phyloP scores from a whole-genome alignment of 92 coral and sea anemone genomes.

The Palythoa heliodiscus region DNA sequence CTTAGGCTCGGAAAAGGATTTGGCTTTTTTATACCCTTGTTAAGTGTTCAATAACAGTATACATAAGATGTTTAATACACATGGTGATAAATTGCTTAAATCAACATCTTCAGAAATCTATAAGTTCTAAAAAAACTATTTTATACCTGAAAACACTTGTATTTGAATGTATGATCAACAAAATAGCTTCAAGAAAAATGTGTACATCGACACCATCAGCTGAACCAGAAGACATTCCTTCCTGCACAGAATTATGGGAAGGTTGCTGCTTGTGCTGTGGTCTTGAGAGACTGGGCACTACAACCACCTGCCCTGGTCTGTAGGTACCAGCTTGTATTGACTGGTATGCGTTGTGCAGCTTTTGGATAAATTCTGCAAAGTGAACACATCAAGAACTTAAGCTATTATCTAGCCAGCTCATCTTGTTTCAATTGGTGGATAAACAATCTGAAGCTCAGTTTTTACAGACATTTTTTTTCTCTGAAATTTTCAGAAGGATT shows the following conservation, averaged over 20 bases:
- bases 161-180: conserved; percentile 72
- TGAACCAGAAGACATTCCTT: conserved; percentile 39
- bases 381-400: not conserved
- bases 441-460: too few species aligned
- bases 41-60: too few species aligned
- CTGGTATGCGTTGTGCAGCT: conserved; percentile 77
- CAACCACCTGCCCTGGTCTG: conserved; percentile 93
- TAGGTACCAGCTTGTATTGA: conserved; percentile 79
- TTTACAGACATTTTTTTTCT: too few species aligned
- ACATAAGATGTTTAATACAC: too few species aligned
- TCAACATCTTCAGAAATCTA: too few species aligned
- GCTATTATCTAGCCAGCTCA: not conserved
- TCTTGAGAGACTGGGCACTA: conserved; percentile 78
- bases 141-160: conserved; percentile 62
- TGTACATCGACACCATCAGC: conserved; percentile 89
- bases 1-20: too few species aligned
- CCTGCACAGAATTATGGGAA: conserved; percentile 45
- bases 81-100: too few species aligned
- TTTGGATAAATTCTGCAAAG: conserved; percentile 80
- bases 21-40: too few species aligned
- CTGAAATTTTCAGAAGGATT: too few species aligned
- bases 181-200: conserved; percentile 75
- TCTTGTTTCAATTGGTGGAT: not conserved
- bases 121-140: too few species aligned
- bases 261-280: conserved; percentile 76